These are phyloP conservation scores for Saguinus midas DNA, from an alignment of 2,113 vertebrate genomes.

Conservation along the genomic window DNA sequence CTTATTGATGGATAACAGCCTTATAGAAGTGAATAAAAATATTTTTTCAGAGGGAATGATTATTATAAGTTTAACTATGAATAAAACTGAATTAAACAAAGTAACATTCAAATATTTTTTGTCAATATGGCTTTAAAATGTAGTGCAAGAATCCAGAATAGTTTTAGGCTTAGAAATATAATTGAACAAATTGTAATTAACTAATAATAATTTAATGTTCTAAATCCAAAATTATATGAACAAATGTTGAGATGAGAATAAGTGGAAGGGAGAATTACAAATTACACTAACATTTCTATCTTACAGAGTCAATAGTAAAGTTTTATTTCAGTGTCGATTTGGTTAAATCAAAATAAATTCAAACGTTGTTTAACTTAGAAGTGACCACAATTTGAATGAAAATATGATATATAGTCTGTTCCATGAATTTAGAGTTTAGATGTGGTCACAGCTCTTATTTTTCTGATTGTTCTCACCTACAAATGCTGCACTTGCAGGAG, in stretches of 20 bases:
- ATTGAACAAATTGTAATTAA: background rate
- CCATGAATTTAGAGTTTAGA: background rate
- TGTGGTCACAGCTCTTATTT: background rate
- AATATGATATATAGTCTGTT: background rate
- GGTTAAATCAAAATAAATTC: background rate
- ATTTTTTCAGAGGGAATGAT: background rate
- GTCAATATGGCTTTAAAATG: background rate
- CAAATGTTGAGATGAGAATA: background rate
- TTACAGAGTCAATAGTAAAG: background rate
- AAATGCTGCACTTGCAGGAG: background rate
- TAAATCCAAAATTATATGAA: background rate
- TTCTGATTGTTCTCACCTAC: background rate
- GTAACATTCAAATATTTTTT: background rate
- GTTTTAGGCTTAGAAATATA: background rate
- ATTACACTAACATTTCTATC: background rate
- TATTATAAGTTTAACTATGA: background rate
- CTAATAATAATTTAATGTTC: background rate
- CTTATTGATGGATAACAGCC: background rate
- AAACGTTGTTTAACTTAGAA: background rate
- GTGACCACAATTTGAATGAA: background rate
- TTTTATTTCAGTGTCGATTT: background rate
- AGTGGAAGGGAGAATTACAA: background rate
- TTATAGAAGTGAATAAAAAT: background rate
- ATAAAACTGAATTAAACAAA: background rate
- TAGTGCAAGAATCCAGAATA: background rate